phyloP scores from a whole-genome alignment of 1,140 invertebrate genomes.

The Drosophila jambulina region DNA sequence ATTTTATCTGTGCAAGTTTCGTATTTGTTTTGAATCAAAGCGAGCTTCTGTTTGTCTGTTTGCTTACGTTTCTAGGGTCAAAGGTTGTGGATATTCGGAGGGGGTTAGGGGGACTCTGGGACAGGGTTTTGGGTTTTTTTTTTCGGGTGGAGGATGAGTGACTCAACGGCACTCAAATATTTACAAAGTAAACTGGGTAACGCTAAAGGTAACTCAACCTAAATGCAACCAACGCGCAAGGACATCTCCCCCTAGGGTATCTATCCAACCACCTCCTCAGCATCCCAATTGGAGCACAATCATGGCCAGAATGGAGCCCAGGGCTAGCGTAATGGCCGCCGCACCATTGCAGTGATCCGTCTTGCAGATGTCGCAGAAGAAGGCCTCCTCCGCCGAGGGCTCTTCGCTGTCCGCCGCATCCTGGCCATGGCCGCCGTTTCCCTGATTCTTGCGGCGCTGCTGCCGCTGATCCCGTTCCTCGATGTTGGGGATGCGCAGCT shows the following conservation, averaged over 20 bases:
- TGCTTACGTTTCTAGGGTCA: constrained; percentile 62
- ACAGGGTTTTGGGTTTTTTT: not conserved
- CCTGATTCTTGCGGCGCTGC: constrained; percentile 55
- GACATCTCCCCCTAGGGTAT: not conserved
- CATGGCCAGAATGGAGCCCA: constrained; percentile 24
- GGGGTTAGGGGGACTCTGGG: constrained; percentile 3
- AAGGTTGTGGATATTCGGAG: not conserved
- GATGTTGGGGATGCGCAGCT: constrained; percentile 48
- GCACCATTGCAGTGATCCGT: constrained; percentile 73
- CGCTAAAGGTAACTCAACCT: constrained; percentile 73
- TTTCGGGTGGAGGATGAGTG: constrained; percentile 12
- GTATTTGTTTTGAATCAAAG: constrained; percentile 58
- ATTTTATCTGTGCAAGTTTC: constrained; percentile 21
- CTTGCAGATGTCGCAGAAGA: constrained; percentile 77
- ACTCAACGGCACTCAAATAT: constrained; percentile 64
- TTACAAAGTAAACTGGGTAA: constrained; percentile 75
- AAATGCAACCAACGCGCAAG: constrained; percentile 68
- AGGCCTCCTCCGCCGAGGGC: constrained; percentile 44
- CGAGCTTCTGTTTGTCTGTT: constrained; percentile 27
- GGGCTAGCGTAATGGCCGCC: constrained; percentile 51
- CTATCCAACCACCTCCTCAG: constrained; percentile 32
- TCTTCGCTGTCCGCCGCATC: constrained; percentile 34
- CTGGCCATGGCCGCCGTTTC: constrained; percentile 43
- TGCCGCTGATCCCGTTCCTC: constrained; percentile 47
- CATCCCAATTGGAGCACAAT: constrained; percentile 32